Evolutionary conservation across 2,113 vertebrate species (phyloP).

Genomic region (Reinhardtius hippoglossoides): DNA sequence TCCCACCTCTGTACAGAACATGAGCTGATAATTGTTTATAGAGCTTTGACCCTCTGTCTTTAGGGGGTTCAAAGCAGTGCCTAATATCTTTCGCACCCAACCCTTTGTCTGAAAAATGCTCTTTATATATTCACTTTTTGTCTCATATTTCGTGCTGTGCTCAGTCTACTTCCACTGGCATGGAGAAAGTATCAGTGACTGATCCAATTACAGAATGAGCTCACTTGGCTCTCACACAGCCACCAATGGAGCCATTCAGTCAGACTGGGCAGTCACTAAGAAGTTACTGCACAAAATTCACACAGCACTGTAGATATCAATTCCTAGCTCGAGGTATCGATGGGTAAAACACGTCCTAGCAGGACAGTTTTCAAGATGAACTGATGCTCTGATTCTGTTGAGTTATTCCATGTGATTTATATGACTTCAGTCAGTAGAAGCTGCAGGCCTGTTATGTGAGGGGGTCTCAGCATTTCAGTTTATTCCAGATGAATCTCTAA

Average conservation of each 20-base stretch:
- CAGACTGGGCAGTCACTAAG: conserved; percentile 5
- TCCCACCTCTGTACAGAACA: too few species aligned
- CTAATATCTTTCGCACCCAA: neutral
- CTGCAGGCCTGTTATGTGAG: too few species aligned
- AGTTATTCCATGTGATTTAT: too few species aligned
- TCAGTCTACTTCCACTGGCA: conserved; percentile 47
- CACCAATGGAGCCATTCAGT: conserved; percentile 16
- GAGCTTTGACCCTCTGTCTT: too few species aligned
- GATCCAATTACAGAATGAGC: conserved; percentile 55
- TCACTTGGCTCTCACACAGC: conserved; percentile 44
- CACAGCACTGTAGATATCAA: neutral
- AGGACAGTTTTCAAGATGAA: neutral
- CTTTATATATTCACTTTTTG: neutral
- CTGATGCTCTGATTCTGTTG: too few species aligned
- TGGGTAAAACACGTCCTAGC: too few species aligned
- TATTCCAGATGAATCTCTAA: neutral
- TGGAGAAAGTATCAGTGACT: conserved; percentile 50
- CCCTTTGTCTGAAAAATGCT: neutral
- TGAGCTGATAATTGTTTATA: too few species aligned
- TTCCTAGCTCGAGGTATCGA: neutral
- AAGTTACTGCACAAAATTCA: conserved; percentile 5
- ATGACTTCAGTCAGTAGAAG: too few species aligned
- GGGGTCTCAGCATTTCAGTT: too few species aligned
- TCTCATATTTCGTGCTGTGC: neutral
- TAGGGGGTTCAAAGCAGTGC: too few species aligned